phyloP scores from a whole-genome alignment of 2,113 vertebrate species.

The Gambusia affinis region DNA sequence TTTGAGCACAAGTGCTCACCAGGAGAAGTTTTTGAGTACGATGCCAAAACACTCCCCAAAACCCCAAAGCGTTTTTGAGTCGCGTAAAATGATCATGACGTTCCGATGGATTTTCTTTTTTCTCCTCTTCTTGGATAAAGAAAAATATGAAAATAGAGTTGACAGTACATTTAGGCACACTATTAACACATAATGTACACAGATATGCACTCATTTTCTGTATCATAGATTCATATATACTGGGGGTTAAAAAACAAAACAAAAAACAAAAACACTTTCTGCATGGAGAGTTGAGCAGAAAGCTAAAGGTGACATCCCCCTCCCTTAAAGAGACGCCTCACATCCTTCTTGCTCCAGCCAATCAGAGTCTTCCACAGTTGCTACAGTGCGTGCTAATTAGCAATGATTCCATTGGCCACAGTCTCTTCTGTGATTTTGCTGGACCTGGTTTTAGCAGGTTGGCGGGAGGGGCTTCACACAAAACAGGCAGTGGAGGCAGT shows the following conservation, averaged over 20 bases:
- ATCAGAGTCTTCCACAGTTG: constrained; percentile 52
- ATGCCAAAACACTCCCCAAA: constrained; percentile 76
- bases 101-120: constrained; percentile 79
- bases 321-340: constrained; percentile 39
- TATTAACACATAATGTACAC: constrained; percentile 96
- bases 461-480: not conserved
- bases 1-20: constrained; percentile 85
- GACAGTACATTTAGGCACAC: constrained; percentile 96
- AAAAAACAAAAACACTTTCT: constrained; percentile 47
- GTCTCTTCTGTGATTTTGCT: constrained; percentile 34
- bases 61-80: constrained; percentile 85
- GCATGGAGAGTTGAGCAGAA: constrained; percentile 59
- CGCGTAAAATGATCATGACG: constrained; percentile 86
- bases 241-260: constrained; percentile 65
- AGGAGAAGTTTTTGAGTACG: constrained; percentile 87
- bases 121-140: constrained; percentile 77
- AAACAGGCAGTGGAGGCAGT: not conserved
- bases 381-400: constrained; percentile 73
- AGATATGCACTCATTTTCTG: constrained; percentile 89
- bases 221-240: constrained; percentile 86
- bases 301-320: constrained; percentile 54
- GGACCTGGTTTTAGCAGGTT: not conserved
- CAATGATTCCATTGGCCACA: constrained; percentile 56
- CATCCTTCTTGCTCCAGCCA: constrained; percentile 33
- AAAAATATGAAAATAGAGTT: constrained; percentile 87